A percentile compares a stretch with the other conserved stretches of the same genome.
Conservation (phyloP, 2,113 vertebrate genomes). For the Columba janthina region DNA sequence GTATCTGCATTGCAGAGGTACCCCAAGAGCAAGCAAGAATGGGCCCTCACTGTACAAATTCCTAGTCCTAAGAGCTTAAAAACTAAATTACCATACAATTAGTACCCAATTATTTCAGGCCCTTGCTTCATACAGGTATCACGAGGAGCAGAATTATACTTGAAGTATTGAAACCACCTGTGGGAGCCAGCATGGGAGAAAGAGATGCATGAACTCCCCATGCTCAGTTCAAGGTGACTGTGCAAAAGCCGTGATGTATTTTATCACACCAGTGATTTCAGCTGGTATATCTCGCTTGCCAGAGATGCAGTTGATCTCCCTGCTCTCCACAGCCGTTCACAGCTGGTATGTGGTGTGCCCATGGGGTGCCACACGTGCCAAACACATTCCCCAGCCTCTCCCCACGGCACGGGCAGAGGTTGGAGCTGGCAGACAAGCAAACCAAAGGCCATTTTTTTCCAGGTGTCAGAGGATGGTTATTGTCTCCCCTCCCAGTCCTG, state of each 20-base stretch:
- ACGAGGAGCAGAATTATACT: not conserved
- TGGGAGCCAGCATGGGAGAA: not conserved
- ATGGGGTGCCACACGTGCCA: rapidly evolving
- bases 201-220: not conserved
- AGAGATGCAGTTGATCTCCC: not conserved
- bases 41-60: not conserved
- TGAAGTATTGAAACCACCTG: not conserved
- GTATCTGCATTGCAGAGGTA: not conserved
- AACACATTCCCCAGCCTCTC: not conserved
- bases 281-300: no score
- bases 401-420: rapidly evolving
- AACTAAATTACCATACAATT: not conserved
- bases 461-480: not conserved
- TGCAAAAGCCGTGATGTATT: not conserved
- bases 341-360: no score
- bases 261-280: not conserved
- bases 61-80: not conserved
- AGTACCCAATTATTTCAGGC: not conserved
- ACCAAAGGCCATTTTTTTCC: not conserved
- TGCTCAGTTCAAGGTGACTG: not conserved
- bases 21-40: not conserved
- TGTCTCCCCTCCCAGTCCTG: no score
- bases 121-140: not conserved
- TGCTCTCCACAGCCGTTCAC: rapidly evolving
- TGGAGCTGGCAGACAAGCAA: not conserved